Conservation (phyloP, 2,888 invertebrate species). For the Caenorhabditis sp. region DNA sequence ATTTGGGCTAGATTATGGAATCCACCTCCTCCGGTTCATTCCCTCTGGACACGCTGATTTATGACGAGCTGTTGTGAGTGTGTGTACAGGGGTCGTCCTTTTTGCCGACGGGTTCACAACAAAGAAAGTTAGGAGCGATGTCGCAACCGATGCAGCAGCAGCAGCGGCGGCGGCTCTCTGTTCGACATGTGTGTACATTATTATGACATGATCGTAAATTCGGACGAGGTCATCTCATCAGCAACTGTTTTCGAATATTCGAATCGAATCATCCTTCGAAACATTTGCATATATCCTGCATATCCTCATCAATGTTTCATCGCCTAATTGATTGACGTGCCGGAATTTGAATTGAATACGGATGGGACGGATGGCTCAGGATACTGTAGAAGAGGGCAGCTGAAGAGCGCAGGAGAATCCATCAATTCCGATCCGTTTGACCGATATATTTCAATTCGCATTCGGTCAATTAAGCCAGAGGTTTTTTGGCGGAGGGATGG, state of each 20-base stretch:
- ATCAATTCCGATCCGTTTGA: constrained; percentile 58
- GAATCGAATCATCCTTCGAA: constrained; percentile 6
- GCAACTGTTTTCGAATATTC: constrained; percentile 2
- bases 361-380: constrained; percentile 7
- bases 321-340: constrained; percentile 54
- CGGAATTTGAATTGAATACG: constrained; percentile 46
- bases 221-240: constrained; percentile 19
- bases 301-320: constrained; percentile 46
- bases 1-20: constrained; percentile 53
- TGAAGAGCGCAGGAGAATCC: constrained; percentile 29
- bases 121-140: constrained; percentile 49
- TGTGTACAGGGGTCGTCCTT: constrained; percentile 21
- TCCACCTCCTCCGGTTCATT: not conserved
- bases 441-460: constrained; percentile 53
- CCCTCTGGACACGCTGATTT: constrained; percentile 33
- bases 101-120: constrained; percentile 41
- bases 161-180: constrained; percentile 13
- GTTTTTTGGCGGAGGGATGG: constrained; percentile 13
- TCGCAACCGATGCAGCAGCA: no score
- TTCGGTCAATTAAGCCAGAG: constrained; percentile 46
- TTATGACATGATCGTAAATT: constrained; percentile 34
- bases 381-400: constrained; percentile 33
- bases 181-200: constrained; percentile 27
- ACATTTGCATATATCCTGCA: constrained; percentile 9
- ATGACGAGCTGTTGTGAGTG: constrained; percentile 35